Conservation (phyloP, 2,113 vertebrate species). For the Danionella cerebrum region DNA sequence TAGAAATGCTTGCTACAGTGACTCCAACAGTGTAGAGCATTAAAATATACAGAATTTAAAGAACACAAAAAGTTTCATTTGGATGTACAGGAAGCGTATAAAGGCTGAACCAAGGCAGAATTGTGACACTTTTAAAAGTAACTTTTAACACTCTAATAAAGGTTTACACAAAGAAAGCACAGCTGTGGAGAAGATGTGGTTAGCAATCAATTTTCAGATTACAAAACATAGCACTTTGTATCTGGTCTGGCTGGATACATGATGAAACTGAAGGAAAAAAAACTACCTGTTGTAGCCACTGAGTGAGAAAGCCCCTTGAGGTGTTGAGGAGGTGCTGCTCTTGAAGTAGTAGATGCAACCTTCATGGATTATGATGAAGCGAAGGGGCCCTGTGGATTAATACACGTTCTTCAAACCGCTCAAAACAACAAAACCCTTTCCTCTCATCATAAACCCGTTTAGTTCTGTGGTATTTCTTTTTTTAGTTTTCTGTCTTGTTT, state of each 20-base stretch:
- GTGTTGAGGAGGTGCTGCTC: slow-evolving; percentile 83
- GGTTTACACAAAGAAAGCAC: not conserved
- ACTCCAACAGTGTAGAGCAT: no score
- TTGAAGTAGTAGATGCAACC: slow-evolving; percentile 97
- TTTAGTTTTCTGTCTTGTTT: no score
- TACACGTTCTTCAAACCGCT: not conserved
- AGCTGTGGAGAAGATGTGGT: slow-evolving; percentile 37
- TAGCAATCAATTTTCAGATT: not conserved
- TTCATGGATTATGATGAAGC: slow-evolving; percentile 89
- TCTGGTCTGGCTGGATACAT: not conserved
- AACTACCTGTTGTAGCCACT: slow-evolving; percentile 93
- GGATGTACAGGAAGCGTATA: not conserved
- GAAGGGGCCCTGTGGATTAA: slow-evolving; percentile 77
- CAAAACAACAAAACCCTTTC: no score
- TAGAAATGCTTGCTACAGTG: no score
- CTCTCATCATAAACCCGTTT: no score
- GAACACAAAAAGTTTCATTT: not conserved
- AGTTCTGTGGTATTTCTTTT: no score
- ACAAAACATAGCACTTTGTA: not conserved
- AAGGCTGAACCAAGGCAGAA: not conserved
- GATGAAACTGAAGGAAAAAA: not conserved
- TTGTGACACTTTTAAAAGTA: not conserved
- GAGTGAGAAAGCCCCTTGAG: slow-evolving; percentile 93
- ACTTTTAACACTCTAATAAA: no score
- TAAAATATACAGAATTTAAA: no score